A percentile compares a stretch with the other conserved stretches of the same genome.
phyloP scores from a whole-genome alignment of 2,113 vertebrate species.

The Gila orcuttii region DNA sequence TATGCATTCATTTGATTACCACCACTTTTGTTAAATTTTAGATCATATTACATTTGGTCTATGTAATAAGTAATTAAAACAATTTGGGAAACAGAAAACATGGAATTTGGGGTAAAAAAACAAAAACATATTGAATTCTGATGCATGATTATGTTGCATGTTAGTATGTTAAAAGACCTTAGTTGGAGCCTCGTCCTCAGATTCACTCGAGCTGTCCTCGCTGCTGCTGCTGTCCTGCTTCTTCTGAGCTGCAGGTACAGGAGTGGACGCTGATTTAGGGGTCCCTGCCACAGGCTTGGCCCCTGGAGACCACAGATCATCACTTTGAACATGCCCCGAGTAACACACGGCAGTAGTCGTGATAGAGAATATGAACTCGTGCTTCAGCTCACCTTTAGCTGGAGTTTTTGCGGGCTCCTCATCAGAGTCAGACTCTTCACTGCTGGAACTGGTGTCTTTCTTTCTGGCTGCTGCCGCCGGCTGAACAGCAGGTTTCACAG shows the following conservation, averaged over 20 bases:
- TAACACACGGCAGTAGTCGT: background rate
- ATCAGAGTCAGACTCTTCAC: conserved; percentile 79
- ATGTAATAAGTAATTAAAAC: too few relatives aligned
- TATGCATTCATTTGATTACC: too few relatives aligned
- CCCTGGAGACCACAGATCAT: conserved; percentile 57
- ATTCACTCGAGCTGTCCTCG: conserved; percentile 76
- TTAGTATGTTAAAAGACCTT: conserved; percentile 64
- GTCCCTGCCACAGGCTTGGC: conserved; percentile 53
- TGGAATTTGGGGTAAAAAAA: too few relatives aligned
- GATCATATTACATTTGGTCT: too few relatives aligned
- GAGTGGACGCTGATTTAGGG: conserved; percentile 58
- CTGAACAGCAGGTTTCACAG: conserved; percentile 50
- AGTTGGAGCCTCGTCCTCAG: conserved; percentile 73
- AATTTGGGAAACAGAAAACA: too few relatives aligned
- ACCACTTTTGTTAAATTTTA: too few relatives aligned
- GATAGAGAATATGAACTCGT: too few relatives aligned
- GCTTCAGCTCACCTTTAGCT: conserved; percentile 62
- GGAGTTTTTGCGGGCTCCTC: conserved; percentile 69
- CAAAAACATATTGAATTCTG: too few relatives aligned
- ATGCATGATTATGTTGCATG: background rate
- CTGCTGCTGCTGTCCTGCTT: conserved; percentile 74
- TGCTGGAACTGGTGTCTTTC: conserved; percentile 80
- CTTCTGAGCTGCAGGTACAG: conserved; percentile 64
- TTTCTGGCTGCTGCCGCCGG: conserved; percentile 68
- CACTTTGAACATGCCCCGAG: background rate